A percentile compares a stretch with the other conserved stretches of the same genome.
Evolutionary conservation across 2,113 vertebrate genomes (phyloP).

Genomic region (Pyrgilauda ruficollis): DNA sequence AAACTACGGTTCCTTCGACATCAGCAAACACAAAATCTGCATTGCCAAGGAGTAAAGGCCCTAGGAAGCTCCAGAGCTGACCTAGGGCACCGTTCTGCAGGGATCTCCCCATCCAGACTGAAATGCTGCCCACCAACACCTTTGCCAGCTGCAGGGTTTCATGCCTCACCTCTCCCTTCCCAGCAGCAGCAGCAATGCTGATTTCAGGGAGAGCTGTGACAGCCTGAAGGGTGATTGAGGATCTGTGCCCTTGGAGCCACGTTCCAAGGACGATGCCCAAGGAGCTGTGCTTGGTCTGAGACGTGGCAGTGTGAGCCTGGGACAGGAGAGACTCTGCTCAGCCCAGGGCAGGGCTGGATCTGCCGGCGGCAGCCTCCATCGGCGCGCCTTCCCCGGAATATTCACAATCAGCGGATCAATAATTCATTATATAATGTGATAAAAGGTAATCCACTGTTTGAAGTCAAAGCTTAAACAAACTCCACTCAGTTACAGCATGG

Average conservation of each 20-base stretch:
- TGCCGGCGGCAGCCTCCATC: not conserved
- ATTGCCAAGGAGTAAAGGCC: not conserved
- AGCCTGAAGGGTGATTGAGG: not conserved
- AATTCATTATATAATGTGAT: not conserved
- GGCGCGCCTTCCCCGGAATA: rapidly evolving
- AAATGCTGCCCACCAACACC: rapidly evolving
- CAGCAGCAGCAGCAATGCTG: not conserved
- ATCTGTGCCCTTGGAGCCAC: not conserved
- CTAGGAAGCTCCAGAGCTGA: not conserved
- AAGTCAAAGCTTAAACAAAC: conserved; percentile 16
- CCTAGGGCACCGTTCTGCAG: not conserved
- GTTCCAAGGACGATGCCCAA: not conserved
- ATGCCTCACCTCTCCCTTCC: no score
- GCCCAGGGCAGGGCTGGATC: not conserved
- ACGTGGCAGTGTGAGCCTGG: not conserved
- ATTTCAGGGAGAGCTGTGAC: not conserved
- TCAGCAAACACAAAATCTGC: not conserved
- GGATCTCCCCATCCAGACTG: not conserved
- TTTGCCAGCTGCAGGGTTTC: no score
- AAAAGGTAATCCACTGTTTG: not conserved
- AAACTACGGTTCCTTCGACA: not conserved
- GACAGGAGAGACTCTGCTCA: not conserved
- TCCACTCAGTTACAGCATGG: not conserved
- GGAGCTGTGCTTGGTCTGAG: not conserved
- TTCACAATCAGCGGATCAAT: not conserved